Percentiles rank a stretch among this genome's conserved stretches.
Evolutionary conservation across 2,113 vertebrate species (phyloP).

Genomic region (Cebidichthys violaceus): DNA sequence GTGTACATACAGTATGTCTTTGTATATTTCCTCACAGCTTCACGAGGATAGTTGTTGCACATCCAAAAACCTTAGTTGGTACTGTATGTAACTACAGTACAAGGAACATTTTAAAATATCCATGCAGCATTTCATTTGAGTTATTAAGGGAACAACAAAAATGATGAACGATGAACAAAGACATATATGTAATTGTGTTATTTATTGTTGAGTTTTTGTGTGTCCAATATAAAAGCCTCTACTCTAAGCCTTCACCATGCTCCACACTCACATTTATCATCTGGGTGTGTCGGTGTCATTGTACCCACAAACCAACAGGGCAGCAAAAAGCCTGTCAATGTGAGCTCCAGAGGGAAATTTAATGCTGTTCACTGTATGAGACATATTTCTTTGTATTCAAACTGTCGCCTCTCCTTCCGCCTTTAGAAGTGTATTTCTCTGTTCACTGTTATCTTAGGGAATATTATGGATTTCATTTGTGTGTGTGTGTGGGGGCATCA

Average conservation of each 20-base stretch:
- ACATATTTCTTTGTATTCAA: not conserved
- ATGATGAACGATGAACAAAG: not conserved
- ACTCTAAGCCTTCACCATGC: not conserved
- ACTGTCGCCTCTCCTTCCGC: not conserved
- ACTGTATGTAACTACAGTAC: not conserved
- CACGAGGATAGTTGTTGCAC: not conserved
- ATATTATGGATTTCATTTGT: not conserved
- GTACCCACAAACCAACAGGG: conserved; percentile 38
- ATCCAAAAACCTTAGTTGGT: not conserved
- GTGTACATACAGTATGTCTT: not conserved
- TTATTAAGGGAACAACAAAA: not conserved
- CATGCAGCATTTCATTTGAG: not conserved
- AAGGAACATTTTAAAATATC: not conserved
- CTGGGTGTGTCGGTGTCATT: conserved; percentile 26
- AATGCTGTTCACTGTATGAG: not conserved
- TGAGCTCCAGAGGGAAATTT: conserved; percentile 1
- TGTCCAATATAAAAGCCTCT: not conserved
- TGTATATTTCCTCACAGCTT: not conserved
- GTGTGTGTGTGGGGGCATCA: conserved; percentile 61
- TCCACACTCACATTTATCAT: conserved; percentile 31
- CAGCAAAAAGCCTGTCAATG: conserved; percentile 30
- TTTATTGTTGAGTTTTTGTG: not conserved
- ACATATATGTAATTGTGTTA: not conserved
- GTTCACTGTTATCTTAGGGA: not conserved
- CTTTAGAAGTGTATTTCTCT: not conserved